Evolutionary conservation across 1,140 invertebrate species (phyloP).

Genomic region (Zaprionus ornatus): DNA sequence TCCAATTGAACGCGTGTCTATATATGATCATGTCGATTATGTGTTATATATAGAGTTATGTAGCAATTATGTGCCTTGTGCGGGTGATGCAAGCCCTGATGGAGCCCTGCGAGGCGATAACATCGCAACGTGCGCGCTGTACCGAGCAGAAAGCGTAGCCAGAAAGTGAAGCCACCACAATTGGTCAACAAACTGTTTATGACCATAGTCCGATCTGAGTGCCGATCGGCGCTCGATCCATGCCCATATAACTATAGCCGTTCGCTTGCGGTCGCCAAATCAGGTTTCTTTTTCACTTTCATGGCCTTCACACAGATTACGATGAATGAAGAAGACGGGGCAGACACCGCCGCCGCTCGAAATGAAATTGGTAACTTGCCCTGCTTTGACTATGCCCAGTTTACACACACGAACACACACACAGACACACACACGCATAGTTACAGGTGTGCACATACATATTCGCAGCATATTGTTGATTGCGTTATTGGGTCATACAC

Average conservation of each 20-base stretch:
- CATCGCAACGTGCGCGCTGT: neutral
- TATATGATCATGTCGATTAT: neutral
- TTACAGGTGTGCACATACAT: neutral
- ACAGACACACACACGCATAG: neutral
- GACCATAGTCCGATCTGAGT: slow-evolving; percentile 22
- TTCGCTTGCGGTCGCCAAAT: slow-evolving; percentile 41
- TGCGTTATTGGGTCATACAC: slow-evolving; percentile 46
- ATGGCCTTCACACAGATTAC: slow-evolving; percentile 80
- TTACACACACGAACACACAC: slow-evolving; percentile 15
- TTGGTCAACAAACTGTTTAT: slow-evolving; percentile 80
- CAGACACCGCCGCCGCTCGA: slow-evolving; percentile 24
- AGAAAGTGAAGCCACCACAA: slow-evolving; percentile 41
- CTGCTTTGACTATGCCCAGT: slow-evolving; percentile 69
- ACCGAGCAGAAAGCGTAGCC: slow-evolving; percentile 16
- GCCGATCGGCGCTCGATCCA: neutral
- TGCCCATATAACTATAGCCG: slow-evolving; percentile 39
- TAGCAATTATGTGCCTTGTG: neutral
- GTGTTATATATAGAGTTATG: neutral
- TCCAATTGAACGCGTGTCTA: slow-evolving; percentile 10
- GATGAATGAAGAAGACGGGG: slow-evolving; percentile 39
- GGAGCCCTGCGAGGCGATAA: neutral
- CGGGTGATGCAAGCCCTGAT: neutral
- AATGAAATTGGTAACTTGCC: slow-evolving; percentile 64
- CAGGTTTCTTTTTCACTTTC: slow-evolving; percentile 76
- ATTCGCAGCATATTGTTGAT: slow-evolving; percentile 28